Base-by-base conservation (phyloP, 2,113 vertebrate genomes). In the Scomber japonicus region DNA sequence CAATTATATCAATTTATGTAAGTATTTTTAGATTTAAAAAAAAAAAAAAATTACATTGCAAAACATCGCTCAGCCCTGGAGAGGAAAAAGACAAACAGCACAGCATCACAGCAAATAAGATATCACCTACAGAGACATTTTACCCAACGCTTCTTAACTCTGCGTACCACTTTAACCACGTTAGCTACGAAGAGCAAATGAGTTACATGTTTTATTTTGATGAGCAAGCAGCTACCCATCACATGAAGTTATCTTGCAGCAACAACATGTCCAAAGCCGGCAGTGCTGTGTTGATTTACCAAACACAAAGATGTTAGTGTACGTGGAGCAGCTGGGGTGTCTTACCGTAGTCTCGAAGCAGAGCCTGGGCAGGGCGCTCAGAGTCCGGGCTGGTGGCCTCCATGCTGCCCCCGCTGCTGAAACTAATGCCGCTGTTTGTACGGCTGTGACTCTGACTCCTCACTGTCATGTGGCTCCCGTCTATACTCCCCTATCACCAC, bases 341-440 rank as follows among this genome's bases (percentile, higher is more conserved):
- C 95, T 96, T 94, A 99, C 97, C 97, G 77, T 99, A 99, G 83
- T 99, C 97, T 70, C 97, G 94, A 11, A 98, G 93, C 11, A 99
- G 95, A 11, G 97, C 97, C 4, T 98, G 97, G 4, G 96, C 95
- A 0, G 97, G 96, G 15, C 97, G 95, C 84, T 99, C 97, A 0
- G 95, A 97, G 40, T 99, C 97, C 0, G 97, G 97, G 11, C 97
- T 98, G 0, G 96, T 96, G 57, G 97, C 95, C 80, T 99, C 97
- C 0, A 92, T 96, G 82, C 97, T 98, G 88, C 97, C 96, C 2
- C 97, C 96, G 0, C 97, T 99, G 40, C 93, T 95, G 30, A 95
- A 96, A 90, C 97, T 98, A 80, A 98, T 95, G 73, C 97, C 96
- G 68, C 97, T 98, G 88, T 96, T 98, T 10, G 96, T 98, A 9